Evolutionary conservation across 2,113 vertebrate species (phyloP), one percentile per base, ranked within the genome.

Genomic region (Channa argus): DNA sequence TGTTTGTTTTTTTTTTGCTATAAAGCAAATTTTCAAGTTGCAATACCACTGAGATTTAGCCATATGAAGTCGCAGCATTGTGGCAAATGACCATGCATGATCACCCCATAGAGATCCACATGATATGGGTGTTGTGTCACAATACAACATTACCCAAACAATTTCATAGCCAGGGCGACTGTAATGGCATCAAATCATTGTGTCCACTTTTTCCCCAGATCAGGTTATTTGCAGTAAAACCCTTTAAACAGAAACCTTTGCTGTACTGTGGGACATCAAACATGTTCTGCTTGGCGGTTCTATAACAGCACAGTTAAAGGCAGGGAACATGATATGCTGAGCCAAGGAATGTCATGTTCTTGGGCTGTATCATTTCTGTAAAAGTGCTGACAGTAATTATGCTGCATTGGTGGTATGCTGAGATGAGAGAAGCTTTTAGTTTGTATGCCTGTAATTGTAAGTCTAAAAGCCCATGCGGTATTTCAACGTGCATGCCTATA

Each of bases 351-450:
- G 60, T 34, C 72, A 66, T 84, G 80, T 82, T 84, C 60, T 58
- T 63, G 62, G 64, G 66, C 74, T 54, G 3, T 38, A 49, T 54
- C 46, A 54, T 56, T 33, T 52, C 55, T 71, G 47, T 61, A 61
- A 77, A 80, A 79, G 46, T 82, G 55, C 76, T 83, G 54, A 88
- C 63, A 69, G 79, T 68, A 83, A 86, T 71, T 87, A 82, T 82
- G 64, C 12, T 72, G 52, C 53, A 71, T 52, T 65, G 56, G 58
- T 41, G 52, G 74, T 65, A 50, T 71, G 69, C 67, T 77, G 15
- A 45, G 43, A 81, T 67, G 47, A 86, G 67, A 43, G 53, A 71
- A 74, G 61, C 74, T 83, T 86, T 79, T 63, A 61, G 77, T 88
- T 84, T 80, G 62, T 58, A 15, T 56, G 53, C 82, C 80, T 87